A percentile compares a stretch with the other conserved stretches of the same genome.
phyloP scores from a whole-genome alignment of 2,113 vertebrate genomes.

The Larimichthys crocea region DNA sequence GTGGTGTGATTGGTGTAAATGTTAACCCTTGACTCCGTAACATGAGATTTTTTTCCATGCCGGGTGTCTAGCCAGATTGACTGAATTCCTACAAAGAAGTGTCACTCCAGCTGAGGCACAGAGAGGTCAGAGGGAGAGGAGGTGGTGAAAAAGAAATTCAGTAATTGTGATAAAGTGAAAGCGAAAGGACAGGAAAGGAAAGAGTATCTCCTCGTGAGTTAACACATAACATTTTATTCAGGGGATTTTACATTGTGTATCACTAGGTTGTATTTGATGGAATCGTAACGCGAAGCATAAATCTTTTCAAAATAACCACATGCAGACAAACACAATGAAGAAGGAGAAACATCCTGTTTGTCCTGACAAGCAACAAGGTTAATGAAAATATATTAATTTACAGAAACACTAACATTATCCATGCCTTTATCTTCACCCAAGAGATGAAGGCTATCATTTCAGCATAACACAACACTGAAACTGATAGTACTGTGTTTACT shows the following conservation, averaged over 20 bases:
- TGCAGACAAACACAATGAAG: background rate
- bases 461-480: background rate
- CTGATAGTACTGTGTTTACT: background rate
- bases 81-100: constrained; percentile 33
- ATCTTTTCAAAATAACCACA: background rate
- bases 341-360: constrained; percentile 18
- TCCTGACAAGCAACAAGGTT: background rate
- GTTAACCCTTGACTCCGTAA: background rate
- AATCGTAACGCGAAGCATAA: background rate
- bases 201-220: background rate
- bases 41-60: constrained; percentile 19
- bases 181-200: background rate
- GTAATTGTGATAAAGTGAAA: background rate
- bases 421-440: too few relatives aligned
- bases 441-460: background rate
- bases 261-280: background rate
- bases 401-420: background rate
- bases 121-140: background rate
- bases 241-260: background rate
- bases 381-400: constrained; percentile 2
- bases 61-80: constrained; percentile 19
- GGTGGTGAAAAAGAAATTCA: background rate
- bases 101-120: background rate
- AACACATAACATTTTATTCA: background rate
- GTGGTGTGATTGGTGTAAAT: constrained; percentile 9